Evolutionary conservation across 2,888 invertebrate genomes (phyloP), one percentile per base, ranked within the genome.

Genomic region (Steinernema hermaphroditum): DNA sequence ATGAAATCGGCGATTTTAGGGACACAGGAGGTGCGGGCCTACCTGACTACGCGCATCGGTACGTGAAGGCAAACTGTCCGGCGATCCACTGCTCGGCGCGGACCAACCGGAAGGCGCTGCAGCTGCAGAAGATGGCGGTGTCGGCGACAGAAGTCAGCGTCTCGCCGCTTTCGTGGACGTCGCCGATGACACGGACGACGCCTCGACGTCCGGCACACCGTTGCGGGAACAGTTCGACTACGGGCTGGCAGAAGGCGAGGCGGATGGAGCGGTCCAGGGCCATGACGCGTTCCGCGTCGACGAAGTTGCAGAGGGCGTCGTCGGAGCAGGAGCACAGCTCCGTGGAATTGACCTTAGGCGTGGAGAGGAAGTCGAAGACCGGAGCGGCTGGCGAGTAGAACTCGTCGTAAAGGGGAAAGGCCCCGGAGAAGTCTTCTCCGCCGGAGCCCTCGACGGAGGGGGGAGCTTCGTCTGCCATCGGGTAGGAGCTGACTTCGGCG

Each of bases 391-490:
- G 68, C n/a, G 72, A 57, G n/a, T 78, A 78, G 43, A 76, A 76
- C 46, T 76, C 76, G 49, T 76, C 76, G 57, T 76, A 76, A 19
- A 75, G 49, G 16, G 75, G 75, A 62, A 75, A 75, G 34, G 69
- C 71, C 0, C 57, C 69, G 16, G 71, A 71, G 24, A 57, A 4
- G 74, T 69, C 71, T 19, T 74, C 49, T 14, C 72, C 41, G 24
- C 68, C 44, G 41, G 50, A 44, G 22, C 68, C 68, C n/a, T 68
- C 46, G 24, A 24, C 41, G 37, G 12, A 9, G 22, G 41, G 43
- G 12, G 75, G 24, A 22, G 57, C 74, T 0, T 68, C 54, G 49
- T 46, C 41, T 16, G 37, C 54, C 29, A 75, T 57, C 2, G 75
- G 75, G 68, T 62, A 75, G 44, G 57, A 27, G 24, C 43, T 29